Evolutionary conservation across 1,140 invertebrate genomes (phyloP).

Genomic region (Papilio dardanus): DNA sequence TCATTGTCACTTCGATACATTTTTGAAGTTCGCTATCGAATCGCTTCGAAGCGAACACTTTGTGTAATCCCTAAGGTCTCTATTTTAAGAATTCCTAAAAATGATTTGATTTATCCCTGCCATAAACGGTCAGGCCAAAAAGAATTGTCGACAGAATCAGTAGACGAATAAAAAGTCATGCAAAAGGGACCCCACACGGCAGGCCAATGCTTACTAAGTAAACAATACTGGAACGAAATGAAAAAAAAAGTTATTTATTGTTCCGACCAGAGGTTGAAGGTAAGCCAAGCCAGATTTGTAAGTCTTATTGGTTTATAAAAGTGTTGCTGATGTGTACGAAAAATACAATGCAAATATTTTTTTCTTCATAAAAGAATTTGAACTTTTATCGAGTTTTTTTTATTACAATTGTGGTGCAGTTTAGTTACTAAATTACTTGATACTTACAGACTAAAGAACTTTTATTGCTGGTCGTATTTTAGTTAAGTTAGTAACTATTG

Average conservation of each 20-base stretch:
- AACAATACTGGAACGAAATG: constrained; percentile 61
- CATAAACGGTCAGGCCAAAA: constrained; percentile 38
- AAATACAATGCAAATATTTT: background rate
- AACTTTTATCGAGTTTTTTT: too few species aligned
- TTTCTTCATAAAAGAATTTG: background rate
- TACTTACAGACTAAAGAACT: too few species aligned
- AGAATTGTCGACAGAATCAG: constrained; percentile 44
- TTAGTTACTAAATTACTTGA: too few species aligned
- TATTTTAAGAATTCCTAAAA: constrained; percentile 9
- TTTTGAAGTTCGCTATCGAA: too few species aligned
- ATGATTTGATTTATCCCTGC: background rate
- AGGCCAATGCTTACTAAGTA: constrained; percentile 64
- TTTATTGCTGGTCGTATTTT: too few species aligned
- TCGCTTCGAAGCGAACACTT: too few species aligned
- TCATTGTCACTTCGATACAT: too few species aligned
- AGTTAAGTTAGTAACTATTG: too few species aligned
- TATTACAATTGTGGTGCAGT: too few species aligned
- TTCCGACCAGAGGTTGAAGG: constrained; percentile 64
- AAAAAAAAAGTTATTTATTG: constrained; percentile 65
- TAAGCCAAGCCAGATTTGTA: constrained; percentile 32
- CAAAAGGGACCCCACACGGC: constrained; percentile 64
- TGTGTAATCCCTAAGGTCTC: too few species aligned
- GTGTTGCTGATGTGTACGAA: constrained; percentile 27
- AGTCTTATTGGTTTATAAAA: constrained; percentile 12
- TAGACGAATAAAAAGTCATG: constrained; percentile 51